Evolutionary conservation across 2,888 invertebrate species (phyloP).

Genomic region (Leptogaster cylindrica): DNA sequence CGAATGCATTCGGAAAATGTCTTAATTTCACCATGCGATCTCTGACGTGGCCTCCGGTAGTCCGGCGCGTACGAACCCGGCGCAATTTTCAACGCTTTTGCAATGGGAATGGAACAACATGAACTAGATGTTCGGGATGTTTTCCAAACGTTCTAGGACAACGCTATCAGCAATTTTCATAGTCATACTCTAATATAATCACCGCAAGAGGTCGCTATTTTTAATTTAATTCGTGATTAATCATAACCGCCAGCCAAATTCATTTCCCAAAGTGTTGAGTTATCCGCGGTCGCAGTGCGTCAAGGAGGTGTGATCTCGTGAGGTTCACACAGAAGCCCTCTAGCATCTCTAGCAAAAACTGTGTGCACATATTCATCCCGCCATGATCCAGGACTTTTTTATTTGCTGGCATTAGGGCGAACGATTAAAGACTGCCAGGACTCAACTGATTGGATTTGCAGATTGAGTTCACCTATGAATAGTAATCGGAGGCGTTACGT

Average conservation of each 20-base stretch:
- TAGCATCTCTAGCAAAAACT: too few species aligned
- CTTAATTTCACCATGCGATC: slow-evolving; percentile 22
- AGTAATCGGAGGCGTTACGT: too few species aligned
- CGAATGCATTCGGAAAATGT: slow-evolving; percentile 20
- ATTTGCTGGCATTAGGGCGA: too few species aligned
- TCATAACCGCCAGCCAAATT: slow-evolving; percentile 22
- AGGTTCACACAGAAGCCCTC: slow-evolving; percentile 27
- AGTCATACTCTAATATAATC: slow-evolving; percentile 25
- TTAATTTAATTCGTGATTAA: slow-evolving; percentile 21
- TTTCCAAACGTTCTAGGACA: neutral
- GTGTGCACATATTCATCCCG: too few species aligned
- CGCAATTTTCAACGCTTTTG: slow-evolving; percentile 25
- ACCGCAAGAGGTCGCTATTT: slow-evolving; percentile 1
- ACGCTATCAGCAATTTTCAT: slow-evolving; percentile 23
- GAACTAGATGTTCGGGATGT: neutral
- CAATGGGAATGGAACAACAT: slow-evolving; percentile 5
- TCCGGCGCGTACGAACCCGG: neutral
- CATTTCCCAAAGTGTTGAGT: neutral
- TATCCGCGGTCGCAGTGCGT: slow-evolving; percentile 1
- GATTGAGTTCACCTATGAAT: too few species aligned
- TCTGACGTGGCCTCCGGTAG: slow-evolving; percentile 30
- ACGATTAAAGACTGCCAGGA: too few species aligned
- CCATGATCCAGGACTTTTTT: too few species aligned
- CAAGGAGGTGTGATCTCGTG: slow-evolving; percentile 26
- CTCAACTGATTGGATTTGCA: too few species aligned